A percentile compares a stretch with the other conserved stretches of the same genome.
Evolutionary conservation across 2,888 invertebrate genomes (phyloP).

Genomic region (Caenorhabditis afra): DNA sequence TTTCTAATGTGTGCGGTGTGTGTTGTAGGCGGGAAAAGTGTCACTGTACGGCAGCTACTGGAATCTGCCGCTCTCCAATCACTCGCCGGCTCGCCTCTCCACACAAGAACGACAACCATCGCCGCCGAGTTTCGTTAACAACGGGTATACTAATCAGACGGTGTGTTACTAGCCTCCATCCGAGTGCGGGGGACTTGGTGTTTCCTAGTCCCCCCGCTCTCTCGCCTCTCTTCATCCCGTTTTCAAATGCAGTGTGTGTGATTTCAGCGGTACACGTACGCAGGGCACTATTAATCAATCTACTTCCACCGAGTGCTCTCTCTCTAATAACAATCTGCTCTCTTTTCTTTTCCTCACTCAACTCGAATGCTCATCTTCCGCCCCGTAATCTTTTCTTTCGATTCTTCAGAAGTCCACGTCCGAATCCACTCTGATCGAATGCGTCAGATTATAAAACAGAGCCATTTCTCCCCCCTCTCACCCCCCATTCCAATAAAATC

Average conservation of each 20-base stretch:
- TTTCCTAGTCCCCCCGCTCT: no score
- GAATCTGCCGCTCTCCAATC: slow-evolving; percentile 70
- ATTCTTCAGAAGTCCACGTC: slow-evolving; percentile 53
- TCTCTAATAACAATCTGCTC: not conserved
- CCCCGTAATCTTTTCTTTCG: slow-evolving; percentile 4
- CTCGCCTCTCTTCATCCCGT: no score
- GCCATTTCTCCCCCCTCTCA: no score
- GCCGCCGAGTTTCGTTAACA: slow-evolving; percentile 63
- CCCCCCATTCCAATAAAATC: slow-evolving; percentile 30
- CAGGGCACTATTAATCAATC: slow-evolving; percentile 68
- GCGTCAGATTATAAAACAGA: slow-evolving; percentile 48
- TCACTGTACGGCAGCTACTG: slow-evolving; percentile 80
- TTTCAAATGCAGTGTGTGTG: not conserved
- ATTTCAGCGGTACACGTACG: slow-evolving; percentile 68
- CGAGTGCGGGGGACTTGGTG: no score
- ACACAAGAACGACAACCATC: slow-evolving; percentile 57
- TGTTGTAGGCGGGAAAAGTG: slow-evolving; percentile 72
- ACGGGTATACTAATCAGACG: slow-evolving; percentile 65
- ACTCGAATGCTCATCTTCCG: slow-evolving; percentile 25
- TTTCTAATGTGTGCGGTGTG: slow-evolving; percentile 41
- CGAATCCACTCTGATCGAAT: slow-evolving; percentile 61
- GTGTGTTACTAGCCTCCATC: slow-evolving; percentile 37
- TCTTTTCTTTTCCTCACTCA: slow-evolving; percentile 41
- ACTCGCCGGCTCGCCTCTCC: slow-evolving; percentile 58
- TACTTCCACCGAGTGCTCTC: slow-evolving; percentile 17